Conservation (phyloP, 1,140 invertebrate genomes). For the Drosophila busckii region DNA sequence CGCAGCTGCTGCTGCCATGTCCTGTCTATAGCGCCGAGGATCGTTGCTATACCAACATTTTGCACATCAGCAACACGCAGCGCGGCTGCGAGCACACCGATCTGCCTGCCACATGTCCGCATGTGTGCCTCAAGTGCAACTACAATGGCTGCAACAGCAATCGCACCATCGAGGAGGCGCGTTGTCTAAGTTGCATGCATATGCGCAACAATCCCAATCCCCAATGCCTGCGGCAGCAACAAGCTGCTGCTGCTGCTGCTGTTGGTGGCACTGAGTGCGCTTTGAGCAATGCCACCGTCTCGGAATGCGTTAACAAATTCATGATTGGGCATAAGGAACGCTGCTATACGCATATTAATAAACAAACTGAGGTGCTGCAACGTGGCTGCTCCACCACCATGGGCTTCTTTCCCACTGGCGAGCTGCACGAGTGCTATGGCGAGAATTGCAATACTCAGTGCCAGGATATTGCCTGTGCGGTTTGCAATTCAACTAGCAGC, state of each 20-base stretch:
- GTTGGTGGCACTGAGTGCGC: constrained; percentile 9
- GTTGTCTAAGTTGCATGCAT: constrained; percentile 52
- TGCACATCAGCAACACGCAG: constrained; percentile 48
- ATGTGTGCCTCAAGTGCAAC: constrained; percentile 71
- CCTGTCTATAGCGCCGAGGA: constrained; percentile 50
- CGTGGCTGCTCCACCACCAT: constrained; percentile 66
- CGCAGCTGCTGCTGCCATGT: constrained; percentile 49
- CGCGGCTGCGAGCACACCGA: constrained; percentile 61
- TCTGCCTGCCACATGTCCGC: constrained; percentile 43
- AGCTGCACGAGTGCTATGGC: constrained; percentile 51
- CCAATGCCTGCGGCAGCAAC: constrained; percentile 48
- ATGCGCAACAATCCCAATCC: constrained; percentile 32
- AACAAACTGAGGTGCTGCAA: constrained; percentile 51
- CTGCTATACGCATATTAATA: constrained; percentile 57
- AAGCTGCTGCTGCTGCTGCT: too few species aligned
- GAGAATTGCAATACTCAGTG: constrained; percentile 62
- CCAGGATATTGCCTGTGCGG: constrained; percentile 52
- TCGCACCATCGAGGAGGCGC: constrained; percentile 42
- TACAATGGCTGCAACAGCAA: constrained; percentile 65
- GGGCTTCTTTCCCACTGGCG: constrained; percentile 56
- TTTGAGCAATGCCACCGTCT: constrained; percentile 37
- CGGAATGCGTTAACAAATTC: constrained; percentile 58
- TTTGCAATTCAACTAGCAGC: constrained; percentile 56
- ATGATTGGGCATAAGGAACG: constrained; percentile 55
- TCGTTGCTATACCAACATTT: constrained; percentile 64